These are phyloP conservation scores for Lepidocolaptes lacrymiger DNA, from an alignment of 2,797 vertebrate genomes.

Conservation along the genomic window DNA sequence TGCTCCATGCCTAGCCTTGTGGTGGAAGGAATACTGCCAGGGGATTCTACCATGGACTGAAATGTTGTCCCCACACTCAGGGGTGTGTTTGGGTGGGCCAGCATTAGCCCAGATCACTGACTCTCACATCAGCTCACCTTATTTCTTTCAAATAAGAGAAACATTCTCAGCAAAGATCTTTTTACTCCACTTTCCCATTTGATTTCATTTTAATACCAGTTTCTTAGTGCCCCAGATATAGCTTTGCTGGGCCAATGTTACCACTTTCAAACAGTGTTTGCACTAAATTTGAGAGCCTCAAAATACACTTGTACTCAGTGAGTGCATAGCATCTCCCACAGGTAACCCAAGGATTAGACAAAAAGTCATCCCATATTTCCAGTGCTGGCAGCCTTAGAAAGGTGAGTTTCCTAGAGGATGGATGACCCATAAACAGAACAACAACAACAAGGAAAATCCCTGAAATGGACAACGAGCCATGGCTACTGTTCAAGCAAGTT, in stretches of 20 bases:
- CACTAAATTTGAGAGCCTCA: neutral
- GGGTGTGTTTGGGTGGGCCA: neutral
- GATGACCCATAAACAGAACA: neutral
- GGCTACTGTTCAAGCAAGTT: neutral
- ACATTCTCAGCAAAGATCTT: neutral
- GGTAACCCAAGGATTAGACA: neutral
- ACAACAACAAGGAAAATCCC: neutral
- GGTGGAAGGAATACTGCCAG: neutral
- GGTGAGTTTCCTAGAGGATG: neutral
- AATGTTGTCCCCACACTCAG: neutral
- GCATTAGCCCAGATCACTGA: neutral
- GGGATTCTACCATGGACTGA: neutral
- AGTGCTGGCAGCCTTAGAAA: neutral
- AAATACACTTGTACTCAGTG: neutral
- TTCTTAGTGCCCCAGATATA: neutral
- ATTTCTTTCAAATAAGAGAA: neutral
- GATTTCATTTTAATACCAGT: neutral
- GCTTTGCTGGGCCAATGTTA: neutral
- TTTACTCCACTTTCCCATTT: neutral
- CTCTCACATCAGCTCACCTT: neutral
- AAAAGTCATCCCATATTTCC: neutral
- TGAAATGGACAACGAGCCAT: neutral
- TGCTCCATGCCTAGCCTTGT: neutral
- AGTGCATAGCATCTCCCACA: fast-evolving
- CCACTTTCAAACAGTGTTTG: neutral